These are phyloP conservation scores for Callorhinus ursinus DNA, from an alignment of 2,113 vertebrate species.

Conservation along the genomic window DNA sequence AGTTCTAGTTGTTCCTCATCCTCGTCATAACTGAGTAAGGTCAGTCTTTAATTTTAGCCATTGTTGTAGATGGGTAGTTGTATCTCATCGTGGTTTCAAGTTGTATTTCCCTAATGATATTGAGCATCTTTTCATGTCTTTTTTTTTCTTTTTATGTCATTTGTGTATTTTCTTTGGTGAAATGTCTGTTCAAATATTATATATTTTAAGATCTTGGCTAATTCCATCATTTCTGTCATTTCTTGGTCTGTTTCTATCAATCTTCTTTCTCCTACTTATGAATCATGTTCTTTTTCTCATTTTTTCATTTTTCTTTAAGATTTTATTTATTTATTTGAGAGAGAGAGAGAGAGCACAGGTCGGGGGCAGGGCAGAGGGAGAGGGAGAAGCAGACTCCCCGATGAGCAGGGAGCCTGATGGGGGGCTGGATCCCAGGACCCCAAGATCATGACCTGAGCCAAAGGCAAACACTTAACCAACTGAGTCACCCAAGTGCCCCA, in stretches of 20 bases:
- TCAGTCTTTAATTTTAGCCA: background rate
- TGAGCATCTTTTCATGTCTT: background rate
- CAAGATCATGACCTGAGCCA: background rate
- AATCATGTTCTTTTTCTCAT: background rate
- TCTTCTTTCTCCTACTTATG: background rate
- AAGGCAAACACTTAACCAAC: background rate
- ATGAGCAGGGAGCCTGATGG: background rate
- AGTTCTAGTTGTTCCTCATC: background rate
- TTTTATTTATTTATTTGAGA: background rate
- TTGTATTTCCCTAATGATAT: background rate
- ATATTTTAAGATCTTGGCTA: background rate
- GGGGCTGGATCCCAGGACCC: background rate
- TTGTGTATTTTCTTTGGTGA: background rate
- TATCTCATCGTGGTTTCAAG: background rate
- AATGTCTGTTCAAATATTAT: background rate
- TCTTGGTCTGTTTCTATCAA: background rate
- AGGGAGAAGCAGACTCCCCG: background rate
- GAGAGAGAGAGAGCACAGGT: background rate
- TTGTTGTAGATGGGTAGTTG: background rate
- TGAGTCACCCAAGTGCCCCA: background rate
- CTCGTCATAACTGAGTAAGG: background rate
- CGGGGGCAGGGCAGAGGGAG: background rate
- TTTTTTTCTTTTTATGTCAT: background rate
- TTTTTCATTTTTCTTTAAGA: background rate
- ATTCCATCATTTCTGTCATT: background rate